Conservation (phyloP, 2,888 invertebrate genomes). For the Ochropacha duplaris region DNA sequence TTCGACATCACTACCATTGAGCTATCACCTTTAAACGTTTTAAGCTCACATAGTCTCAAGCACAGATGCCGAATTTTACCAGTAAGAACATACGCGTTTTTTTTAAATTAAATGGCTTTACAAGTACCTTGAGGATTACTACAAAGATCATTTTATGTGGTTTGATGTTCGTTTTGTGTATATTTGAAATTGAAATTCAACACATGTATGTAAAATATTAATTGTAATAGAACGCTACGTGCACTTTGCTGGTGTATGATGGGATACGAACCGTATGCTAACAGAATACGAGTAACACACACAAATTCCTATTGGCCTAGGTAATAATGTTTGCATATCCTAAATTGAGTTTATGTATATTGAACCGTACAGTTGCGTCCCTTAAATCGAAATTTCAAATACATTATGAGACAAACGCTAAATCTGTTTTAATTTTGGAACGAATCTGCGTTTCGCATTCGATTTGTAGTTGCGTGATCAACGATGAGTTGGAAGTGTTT, state of each 20-base stretch:
- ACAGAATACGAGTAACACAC: constrained; percentile 14
- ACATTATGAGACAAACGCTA: not conserved
- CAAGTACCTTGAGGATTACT: too few relatives aligned
- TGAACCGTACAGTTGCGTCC: not conserved
- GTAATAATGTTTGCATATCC: not conserved
- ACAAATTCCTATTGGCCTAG: constrained; percentile 7
- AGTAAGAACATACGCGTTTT: too few relatives aligned
- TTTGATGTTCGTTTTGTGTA: too few relatives aligned
- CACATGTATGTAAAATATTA: constrained; percentile 44
- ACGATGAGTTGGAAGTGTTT: constrained; percentile 66
- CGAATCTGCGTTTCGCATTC: constrained; percentile 21
- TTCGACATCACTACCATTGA: too few relatives aligned
- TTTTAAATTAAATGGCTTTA: too few relatives aligned
- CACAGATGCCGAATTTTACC: too few relatives aligned
- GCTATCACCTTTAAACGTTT: too few relatives aligned
- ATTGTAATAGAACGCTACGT: constrained; percentile 32
- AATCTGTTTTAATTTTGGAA: not conserved
- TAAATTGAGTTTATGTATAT: not conserved
- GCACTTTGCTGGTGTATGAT: constrained; percentile 29
- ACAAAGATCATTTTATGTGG: too few relatives aligned
- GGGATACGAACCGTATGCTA: constrained; percentile 25
- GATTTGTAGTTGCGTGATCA: constrained; percentile 43
- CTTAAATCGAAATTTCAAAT: not conserved
- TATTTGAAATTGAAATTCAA: too few relatives aligned
- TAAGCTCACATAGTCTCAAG: too few relatives aligned